Base-by-base conservation (phyloP, 2,888 invertebrate species). In the Ceramica pisi region DNA sequence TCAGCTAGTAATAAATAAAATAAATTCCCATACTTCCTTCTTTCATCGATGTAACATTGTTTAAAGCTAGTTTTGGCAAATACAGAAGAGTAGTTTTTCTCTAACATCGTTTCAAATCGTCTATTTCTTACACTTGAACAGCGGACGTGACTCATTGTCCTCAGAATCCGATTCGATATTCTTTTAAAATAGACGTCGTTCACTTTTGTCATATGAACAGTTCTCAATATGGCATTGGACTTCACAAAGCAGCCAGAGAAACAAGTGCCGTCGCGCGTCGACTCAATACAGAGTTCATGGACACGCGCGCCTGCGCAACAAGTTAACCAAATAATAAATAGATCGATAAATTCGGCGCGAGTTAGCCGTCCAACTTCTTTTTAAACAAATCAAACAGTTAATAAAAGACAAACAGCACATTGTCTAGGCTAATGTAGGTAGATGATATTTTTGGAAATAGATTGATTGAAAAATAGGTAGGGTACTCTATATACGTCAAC, bases 241-340 rank as follows among this genome's bases (percentile, higher is more conserved):
- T 67, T 35, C 31, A 67, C 26, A 38, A 35, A 65, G 44, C 46
- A 60, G 57, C 7, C 59, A 70, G 51, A 79, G 71, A 74, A 82
- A 81, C 67, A 71, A 67, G 69, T 67, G 57, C 38, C 38, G 59
- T 53, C 62, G 23, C 55, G n/a, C n/a, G n/a, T n/a, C n/a, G n/a
- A n/a, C n/a, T n/a, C n/a, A n/a, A 46, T 19, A 65, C 41, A 12
- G 68, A 66, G 83, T 82, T 81, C 83, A 81, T 44, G 83, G 83
- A 68, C 80, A 14, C 61, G 38, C 23, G 63, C 67, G 73, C 50
- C n/a, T 60, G 68, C 75, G 66, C 80, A 60, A 31, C 51, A 59
- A 23, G 62, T 57, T 46, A 50, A 57, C 56, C 10, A 67, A 79
- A 82, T 57, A 77, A 81, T 56, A 78, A 82, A 75, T 68, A 68